phyloP scores from a whole-genome alignment of 2,113 vertebrate species.

The Xiphorhynchus elegans region DNA sequence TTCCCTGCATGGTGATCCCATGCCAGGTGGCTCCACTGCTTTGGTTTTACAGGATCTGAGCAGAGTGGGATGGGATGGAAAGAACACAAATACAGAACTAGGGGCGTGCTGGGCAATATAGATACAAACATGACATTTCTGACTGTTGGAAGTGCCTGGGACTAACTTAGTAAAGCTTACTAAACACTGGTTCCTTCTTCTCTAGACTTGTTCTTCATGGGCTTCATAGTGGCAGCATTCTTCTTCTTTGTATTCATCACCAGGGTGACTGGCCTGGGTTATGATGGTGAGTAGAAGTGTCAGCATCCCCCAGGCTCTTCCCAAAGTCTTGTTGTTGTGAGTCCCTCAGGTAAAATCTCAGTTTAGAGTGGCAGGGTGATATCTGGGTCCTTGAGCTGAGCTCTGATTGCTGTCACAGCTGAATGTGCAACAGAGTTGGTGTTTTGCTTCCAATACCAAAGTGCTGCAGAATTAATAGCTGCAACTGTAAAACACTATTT shows the following conservation, averaged over 20 bases:
- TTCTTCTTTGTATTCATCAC: slow-evolving; percentile 88
- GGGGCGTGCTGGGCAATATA: background rate
- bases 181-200: background rate
- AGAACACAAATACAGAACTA: background rate
- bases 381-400: background rate
- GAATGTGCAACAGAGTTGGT: background rate
- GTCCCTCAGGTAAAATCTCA: background rate
- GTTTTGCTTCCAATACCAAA: background rate
- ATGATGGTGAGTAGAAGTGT: slow-evolving; percentile 80
- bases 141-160: background rate
- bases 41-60: background rate
- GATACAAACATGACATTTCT: background rate
- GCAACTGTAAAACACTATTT: background rate
- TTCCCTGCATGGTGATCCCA: background rate
- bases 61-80: background rate
- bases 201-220: slow-evolving; percentile 90
- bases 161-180: background rate
- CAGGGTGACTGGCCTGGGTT: slow-evolving; percentile 76
- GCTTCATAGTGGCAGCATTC: slow-evolving; percentile 84
- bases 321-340: background rate
- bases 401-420: background rate
- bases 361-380: background rate
- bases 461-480: background rate
- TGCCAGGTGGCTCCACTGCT: background rate
- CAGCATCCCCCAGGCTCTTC: background rate